phyloP scores from a whole-genome alignment of 2,888 invertebrate species.

The Eumerus sabulonum region DNA sequence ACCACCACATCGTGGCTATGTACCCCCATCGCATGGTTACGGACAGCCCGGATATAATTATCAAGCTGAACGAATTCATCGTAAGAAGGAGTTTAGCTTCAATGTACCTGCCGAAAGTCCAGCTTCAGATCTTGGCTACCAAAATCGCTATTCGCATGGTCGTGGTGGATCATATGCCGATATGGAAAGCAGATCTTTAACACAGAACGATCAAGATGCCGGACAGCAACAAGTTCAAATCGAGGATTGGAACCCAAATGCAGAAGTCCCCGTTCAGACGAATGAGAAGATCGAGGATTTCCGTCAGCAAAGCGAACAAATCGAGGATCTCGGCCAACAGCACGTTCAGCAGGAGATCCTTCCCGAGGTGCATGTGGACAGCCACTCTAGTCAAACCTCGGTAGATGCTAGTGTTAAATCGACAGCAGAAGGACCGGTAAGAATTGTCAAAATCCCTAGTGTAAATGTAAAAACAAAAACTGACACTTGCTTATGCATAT shows the following conservation, averaged over 20 bases:
- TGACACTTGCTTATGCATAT: background rate
- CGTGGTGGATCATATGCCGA: conserved; percentile 26
- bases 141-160: conserved; percentile 25
- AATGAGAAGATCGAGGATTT: conserved; percentile 66
- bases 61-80: conserved; percentile 56
- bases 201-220: conserved; percentile 41
- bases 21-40: conserved; percentile 59
- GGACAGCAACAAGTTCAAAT: conserved; percentile 58
- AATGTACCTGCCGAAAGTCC: conserved; percentile 62
- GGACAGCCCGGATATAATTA: conserved; percentile 29
- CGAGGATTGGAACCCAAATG: conserved; percentile 52
- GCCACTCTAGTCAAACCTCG: conserved; percentile 54
- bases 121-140: conserved; percentile 9
- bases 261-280: conserved; percentile 45
- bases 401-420: conserved; percentile 44
- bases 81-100: conserved; percentile 70
- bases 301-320: conserved; percentile 70
- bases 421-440: conserved; percentile 44
- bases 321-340: conserved; percentile 48
- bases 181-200: conserved; percentile 36
- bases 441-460: no score
- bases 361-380: conserved; percentile 6
- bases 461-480: background rate
- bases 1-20: conserved; percentile 26
- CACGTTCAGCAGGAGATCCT: conserved; percentile 58